Evolutionary conservation across 1,140 invertebrate genomes (phyloP).

Genomic region (Listronotus bonariensis): DNA sequence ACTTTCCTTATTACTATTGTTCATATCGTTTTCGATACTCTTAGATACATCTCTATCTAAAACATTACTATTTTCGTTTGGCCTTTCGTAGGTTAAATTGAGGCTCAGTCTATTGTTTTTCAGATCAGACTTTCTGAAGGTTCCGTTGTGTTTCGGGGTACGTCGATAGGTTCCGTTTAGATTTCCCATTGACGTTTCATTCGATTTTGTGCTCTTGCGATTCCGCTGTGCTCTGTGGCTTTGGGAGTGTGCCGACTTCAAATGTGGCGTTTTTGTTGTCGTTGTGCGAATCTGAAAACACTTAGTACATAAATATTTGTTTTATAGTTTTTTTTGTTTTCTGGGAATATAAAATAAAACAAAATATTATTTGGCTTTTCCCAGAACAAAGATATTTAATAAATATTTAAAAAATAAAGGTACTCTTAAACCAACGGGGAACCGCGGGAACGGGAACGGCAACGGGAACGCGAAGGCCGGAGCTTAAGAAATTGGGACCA

Average conservation of each 20-base stretch:
- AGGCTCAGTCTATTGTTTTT: slow-evolving; percentile 29
- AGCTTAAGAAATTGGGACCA: no score
- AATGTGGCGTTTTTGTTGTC: slow-evolving; percentile 10
- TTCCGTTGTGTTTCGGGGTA: slow-evolving; percentile 28
- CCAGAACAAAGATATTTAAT: no score
- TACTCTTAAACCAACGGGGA: no score
- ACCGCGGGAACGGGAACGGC: no score
- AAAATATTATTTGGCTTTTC: no score
- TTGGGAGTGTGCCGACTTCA: neutral
- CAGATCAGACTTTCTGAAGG: slow-evolving; percentile 39
- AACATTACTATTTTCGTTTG: neutral
- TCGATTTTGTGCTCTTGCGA: neutral
- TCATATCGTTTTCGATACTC: slow-evolving; percentile 29
- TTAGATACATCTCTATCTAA: slow-evolving; percentile 16
- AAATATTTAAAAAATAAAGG: no score
- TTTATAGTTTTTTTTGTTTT: no score
- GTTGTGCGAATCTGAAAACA: neutral
- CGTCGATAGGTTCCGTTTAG: slow-evolving; percentile 40
- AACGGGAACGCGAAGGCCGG: no score
- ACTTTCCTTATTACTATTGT: slow-evolving; percentile 20
- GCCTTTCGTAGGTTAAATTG: slow-evolving; percentile 33
- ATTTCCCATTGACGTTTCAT: slow-evolving; percentile 7
- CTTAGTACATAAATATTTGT: no score
- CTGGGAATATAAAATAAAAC: no score
- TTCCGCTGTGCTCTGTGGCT: neutral